Conservation (phyloP, 1,140 invertebrate genomes). For the Plutomurus gul region DNA sequence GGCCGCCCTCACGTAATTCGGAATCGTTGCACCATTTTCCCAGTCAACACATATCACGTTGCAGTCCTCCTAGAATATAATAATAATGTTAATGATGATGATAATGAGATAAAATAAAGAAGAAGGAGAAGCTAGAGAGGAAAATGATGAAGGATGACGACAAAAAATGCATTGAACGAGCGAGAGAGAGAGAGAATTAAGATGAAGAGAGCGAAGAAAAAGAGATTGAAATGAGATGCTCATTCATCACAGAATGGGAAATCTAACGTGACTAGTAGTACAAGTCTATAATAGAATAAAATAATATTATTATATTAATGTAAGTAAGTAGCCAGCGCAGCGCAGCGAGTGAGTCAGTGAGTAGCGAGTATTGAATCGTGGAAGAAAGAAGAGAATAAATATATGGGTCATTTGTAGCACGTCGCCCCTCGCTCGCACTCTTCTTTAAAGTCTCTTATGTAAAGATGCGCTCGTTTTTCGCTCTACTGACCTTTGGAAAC, state of each 20-base stretch:
- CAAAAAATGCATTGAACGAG: not conserved
- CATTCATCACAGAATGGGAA: no score
- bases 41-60: slow-evolving; percentile 94
- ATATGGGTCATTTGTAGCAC: not conserved
- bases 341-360: no score
- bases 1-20: slow-evolving; percentile 90
- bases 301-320: no score
- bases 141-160: not conserved
- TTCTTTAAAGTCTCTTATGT: not conserved
- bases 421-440: not conserved
- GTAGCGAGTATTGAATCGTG: no score
- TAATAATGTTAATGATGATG: not conserved
- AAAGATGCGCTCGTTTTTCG: slow-evolving; percentile 26
- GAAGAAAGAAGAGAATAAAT: not conserved
- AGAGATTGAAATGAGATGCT: no score
- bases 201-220: no score
- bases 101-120: not conserved
- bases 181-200: no score
- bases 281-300: no score
- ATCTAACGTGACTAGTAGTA: no score
- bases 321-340: no score
- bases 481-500: slow-evolving; percentile 19
- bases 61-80: slow-evolving; percentile 72
- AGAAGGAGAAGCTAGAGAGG: not conserved
- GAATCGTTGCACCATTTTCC: slow-evolving; percentile 86